Conservation (phyloP, 2,797 vertebrate species). For the Siniperca undulata region DNA sequence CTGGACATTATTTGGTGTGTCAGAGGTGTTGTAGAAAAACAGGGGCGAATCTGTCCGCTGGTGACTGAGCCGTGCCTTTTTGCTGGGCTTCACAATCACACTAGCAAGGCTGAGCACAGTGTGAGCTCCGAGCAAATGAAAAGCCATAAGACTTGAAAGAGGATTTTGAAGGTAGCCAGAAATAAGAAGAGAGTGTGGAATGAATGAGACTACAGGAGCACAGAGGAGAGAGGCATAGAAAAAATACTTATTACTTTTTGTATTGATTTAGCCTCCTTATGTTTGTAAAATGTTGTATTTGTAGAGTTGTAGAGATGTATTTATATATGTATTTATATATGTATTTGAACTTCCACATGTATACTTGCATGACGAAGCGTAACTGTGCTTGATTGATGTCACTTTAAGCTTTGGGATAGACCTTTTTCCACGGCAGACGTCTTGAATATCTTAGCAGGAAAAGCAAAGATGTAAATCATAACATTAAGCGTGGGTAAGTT, state of each 20-base stretch:
- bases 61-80: conserved; percentile 55
- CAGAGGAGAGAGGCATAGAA: neutral
- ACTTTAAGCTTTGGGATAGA: neutral
- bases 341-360: neutral
- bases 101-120: conserved; percentile 28
- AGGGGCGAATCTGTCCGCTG: conserved; percentile 34
- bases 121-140: conserved; percentile 59
- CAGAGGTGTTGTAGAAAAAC: conserved; percentile 46
- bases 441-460: neutral
- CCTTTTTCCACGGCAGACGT: neutral
- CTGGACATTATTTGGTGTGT: conserved; percentile 37
- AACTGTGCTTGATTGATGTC: neutral
- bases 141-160: conserved; percentile 60
- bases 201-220: conserved; percentile 11
- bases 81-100: conserved; percentile 58
- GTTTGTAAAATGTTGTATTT: neutral
- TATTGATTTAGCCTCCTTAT: neutral
- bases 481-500: neutral
- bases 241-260: neutral
- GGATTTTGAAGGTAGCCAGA: conserved; percentile 36
- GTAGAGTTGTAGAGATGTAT: neutral
- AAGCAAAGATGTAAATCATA: neutral
- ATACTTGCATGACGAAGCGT: neutral
- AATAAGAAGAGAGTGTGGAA: conserved; percentile 25
- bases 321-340: no score